These are phyloP conservation scores for Actinostola sp. DNA, from an alignment of 92 coral and sea anemone species.

Conservation along the genomic window DNA sequence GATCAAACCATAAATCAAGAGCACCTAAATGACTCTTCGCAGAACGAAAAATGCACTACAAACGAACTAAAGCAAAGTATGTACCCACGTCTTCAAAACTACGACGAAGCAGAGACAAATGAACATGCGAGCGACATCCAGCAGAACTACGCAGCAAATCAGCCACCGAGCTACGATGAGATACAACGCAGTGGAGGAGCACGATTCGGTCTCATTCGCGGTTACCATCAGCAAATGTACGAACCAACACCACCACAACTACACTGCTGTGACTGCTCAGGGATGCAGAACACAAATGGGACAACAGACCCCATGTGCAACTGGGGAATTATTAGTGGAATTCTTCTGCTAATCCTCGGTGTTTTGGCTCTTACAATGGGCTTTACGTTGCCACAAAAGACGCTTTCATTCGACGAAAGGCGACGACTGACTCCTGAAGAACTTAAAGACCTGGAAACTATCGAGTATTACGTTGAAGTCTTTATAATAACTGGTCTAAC, in stretches of 20 bases:
- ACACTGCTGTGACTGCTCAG: constrained; percentile 70
- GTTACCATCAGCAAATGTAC: constrained; percentile 94
- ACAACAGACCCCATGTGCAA: constrained; percentile 39
- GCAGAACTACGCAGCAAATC: not conserved
- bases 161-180: constrained; percentile 12
- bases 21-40: constrained; percentile 24
- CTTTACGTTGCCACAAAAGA: constrained; percentile 71
- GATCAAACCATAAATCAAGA: not conserved
- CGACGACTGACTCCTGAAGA: constrained; percentile 8
- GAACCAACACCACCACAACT: constrained; percentile 50
- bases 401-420: constrained; percentile 13
- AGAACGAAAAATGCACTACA: constrained; percentile 1
- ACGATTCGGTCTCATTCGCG: constrained; percentile 91
- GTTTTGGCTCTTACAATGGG: constrained; percentile 75
- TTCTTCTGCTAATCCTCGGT: constrained; percentile 71
- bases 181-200: constrained; percentile 30
- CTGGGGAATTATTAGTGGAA: constrained; percentile 80
- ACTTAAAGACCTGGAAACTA: constrained; percentile 48
- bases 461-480: constrained; percentile 59
- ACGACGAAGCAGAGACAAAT: constrained; percentile 14
- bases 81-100: constrained; percentile 20
- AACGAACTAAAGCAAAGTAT: not conserved
- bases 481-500: constrained; percentile 80
- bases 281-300: constrained; percentile 23
- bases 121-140: constrained; percentile 18